These are phyloP conservation scores for Bovichtus diacanthus DNA, from an alignment of 2,797 vertebrate species.

Conservation along the genomic window DNA sequence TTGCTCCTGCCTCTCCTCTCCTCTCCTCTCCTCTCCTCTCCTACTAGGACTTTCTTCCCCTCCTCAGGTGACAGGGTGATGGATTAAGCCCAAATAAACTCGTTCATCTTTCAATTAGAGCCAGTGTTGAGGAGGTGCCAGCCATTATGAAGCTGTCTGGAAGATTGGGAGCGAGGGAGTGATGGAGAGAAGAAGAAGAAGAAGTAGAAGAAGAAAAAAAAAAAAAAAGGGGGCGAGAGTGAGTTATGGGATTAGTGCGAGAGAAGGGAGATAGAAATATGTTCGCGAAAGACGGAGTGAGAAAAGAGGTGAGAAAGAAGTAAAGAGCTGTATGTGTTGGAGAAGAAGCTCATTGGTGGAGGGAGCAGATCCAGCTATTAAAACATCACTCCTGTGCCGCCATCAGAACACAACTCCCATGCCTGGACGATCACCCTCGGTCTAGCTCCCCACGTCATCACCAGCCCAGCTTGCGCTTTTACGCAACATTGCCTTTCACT, in stretches of 20 bases:
- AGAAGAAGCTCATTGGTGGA: constrained; percentile 38
- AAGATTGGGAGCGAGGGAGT: constrained; percentile 63
- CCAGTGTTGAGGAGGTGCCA: constrained; percentile 81
- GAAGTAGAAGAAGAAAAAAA: too few relatives aligned
- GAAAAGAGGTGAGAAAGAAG: constrained; percentile 37
- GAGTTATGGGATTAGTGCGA: constrained; percentile 50
- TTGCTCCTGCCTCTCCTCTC: background rate
- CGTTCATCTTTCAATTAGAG: constrained; percentile 88
- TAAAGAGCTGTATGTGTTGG: constrained; percentile 9
- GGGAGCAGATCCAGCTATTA: constrained; percentile 70
- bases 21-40: constrained; percentile 26
- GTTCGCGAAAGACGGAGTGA: constrained; percentile 48
- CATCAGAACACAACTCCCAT: constrained; percentile 51
- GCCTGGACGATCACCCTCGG: constrained; percentile 52
- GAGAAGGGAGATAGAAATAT: constrained; percentile 42
- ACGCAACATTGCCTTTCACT: constrained; percentile 70
- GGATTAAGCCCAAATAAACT: constrained; percentile 87
- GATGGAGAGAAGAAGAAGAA: constrained; percentile 54
- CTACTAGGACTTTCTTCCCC: constrained; percentile 52
- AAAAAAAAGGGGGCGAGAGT: constrained; percentile 30
- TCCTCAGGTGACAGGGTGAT: constrained; percentile 83
- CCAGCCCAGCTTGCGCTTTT: constrained; percentile 55
- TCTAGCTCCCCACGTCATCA: constrained; percentile 46
- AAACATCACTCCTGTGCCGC: constrained; percentile 60
- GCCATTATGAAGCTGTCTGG: constrained; percentile 85